Percentiles rank a stretch among this genome's conserved stretches.
Conservation (phyloP, 2,797 vertebrate species). For the Spizella passerina region DNA sequence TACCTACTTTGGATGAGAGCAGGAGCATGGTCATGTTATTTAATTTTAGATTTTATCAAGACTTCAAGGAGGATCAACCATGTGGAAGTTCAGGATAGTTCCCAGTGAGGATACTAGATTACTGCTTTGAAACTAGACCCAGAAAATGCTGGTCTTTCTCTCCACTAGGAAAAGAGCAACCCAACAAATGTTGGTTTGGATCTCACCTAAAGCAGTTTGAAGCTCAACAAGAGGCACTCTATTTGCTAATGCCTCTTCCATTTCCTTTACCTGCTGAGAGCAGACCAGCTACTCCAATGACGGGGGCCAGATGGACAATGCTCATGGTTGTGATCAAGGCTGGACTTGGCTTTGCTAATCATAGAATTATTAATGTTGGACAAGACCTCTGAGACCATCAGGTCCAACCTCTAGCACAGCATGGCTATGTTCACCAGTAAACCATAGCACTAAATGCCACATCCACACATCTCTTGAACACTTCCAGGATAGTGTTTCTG, state of each 20-base stretch:
- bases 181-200: background rate
- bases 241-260: background rate
- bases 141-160: background rate
- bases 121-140: background rate
- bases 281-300: background rate
- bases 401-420: background rate
- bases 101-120: background rate
- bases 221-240: background rate
- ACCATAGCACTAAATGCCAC: background rate
- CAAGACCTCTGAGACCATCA: background rate
- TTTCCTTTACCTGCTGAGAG: background rate
- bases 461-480: background rate
- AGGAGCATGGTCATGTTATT: accelerated
- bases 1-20: background rate
- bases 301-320: background rate
- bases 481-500: background rate
- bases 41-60: background rate
- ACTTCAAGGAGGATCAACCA: background rate
- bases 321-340: background rate
- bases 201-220: background rate
- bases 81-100: background rate
- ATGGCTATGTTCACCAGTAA: background rate
- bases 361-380: background rate
- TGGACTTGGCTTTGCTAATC: background rate
- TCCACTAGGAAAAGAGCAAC: background rate